These are phyloP conservation scores for Cheilinus undulatus DNA, from an alignment of 2,113 vertebrate species.

Conservation along the genomic window DNA sequence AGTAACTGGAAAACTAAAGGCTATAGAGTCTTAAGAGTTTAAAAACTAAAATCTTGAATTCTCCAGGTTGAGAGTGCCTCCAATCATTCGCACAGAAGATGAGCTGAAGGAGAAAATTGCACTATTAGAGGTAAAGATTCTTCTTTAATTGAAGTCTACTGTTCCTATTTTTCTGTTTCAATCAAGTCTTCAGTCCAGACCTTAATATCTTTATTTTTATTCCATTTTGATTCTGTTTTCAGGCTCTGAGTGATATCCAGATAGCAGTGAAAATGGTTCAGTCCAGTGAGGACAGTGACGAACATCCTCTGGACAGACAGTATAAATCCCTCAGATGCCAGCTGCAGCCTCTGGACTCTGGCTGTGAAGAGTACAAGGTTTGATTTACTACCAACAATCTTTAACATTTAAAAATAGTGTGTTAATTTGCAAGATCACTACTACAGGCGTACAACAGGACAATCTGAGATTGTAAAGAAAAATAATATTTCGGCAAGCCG, in stretches of 20 bases:
- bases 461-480: too few relatives aligned
- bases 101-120: constrained; percentile 89
- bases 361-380: constrained; percentile 85
- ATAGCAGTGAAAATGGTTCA: constrained; percentile 90
- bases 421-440: too few relatives aligned
- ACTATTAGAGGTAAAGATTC: constrained; percentile 87
- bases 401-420: too few relatives aligned
- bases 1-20: neutral
- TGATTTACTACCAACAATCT: neutral
- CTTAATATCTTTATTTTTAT: neutral
- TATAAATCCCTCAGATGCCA: constrained; percentile 85
- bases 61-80: constrained; percentile 86
- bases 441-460: too few relatives aligned
- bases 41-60: neutral
- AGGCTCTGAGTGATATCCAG: constrained; percentile 91
- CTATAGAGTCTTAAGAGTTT: too few relatives aligned
- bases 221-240: neutral
- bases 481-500: too few relatives aligned
- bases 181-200: neutral
- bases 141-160: neutral
- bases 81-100: constrained; percentile 85
- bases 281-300: constrained; percentile 75
- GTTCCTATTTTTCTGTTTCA: neutral
- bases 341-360: constrained; percentile 81
- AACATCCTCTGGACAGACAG: constrained; percentile 89